These are phyloP conservation scores for Cacatua alba DNA, from an alignment of 2,113 vertebrate species.

Conservation along the genomic window DNA sequence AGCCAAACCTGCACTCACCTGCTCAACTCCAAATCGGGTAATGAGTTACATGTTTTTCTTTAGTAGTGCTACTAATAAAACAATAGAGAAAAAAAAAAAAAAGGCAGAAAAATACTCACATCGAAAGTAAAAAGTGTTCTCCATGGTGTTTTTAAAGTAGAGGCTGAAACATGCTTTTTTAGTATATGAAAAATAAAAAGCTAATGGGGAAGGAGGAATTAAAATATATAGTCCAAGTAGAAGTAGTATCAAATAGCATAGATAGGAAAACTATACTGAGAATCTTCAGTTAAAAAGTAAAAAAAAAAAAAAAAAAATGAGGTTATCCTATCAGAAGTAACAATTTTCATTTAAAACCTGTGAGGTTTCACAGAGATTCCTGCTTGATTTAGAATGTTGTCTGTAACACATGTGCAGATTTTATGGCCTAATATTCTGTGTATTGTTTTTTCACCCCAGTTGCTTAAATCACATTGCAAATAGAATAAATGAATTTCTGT, in stretches of 20 bases:
- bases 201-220: not conserved
- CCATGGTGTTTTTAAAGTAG: not conserved
- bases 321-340: not conserved
- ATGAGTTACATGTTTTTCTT: not conserved
- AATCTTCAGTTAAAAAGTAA: not conserved
- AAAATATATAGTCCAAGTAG: not conserved
- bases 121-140: not conserved
- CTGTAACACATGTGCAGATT: not conserved
- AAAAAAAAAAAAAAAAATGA: not conserved
- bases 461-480: not conserved
- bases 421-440: not conserved
- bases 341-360: not conserved
- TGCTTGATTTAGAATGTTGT: not conserved
- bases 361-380: not conserved
- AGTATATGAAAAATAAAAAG: not conserved
- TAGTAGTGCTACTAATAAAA: not conserved
- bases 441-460: not conserved
- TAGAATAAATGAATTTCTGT: not conserved
- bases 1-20: conserved; percentile 72
- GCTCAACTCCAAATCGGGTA: conserved; percentile 81
- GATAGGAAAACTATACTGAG: not conserved
- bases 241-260: not conserved
- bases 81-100: not conserved
- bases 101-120: not conserved
- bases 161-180: not conserved